Conservation (phyloP, 2,797 vertebrate species). For the Vireo griseus region DNA sequence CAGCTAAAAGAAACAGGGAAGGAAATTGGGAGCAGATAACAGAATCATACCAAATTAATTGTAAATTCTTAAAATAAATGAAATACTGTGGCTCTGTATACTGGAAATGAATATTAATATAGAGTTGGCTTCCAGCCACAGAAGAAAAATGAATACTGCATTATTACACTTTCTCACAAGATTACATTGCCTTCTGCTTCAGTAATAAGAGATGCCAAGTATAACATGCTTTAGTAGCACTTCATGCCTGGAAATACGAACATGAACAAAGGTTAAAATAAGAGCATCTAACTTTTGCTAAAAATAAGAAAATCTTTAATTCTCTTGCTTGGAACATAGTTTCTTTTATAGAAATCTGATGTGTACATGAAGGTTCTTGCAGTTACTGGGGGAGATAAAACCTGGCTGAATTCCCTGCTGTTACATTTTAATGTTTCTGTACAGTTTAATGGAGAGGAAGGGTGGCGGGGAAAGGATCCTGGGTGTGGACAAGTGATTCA, state of each 20-base stretch:
- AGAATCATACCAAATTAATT: slow-evolving; percentile 68
- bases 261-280: slow-evolving; percentile 58
- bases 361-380: slow-evolving; percentile 7
- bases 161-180: slow-evolving; percentile 59
- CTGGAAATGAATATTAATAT: slow-evolving; percentile 68
- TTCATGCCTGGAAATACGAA: slow-evolving; percentile 50
- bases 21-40: slow-evolving; percentile 67
- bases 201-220: slow-evolving; percentile 57
- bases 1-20: slow-evolving; percentile 62
- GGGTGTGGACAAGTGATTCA: slow-evolving; percentile 66
- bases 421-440: slow-evolving; percentile 60
- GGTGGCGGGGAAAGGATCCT: background rate
- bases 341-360: slow-evolving; percentile 6
- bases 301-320: slow-evolving; percentile 48
- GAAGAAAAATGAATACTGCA: slow-evolving; percentile 59
- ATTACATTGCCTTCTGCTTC: slow-evolving; percentile 62
- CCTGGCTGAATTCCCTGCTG: slow-evolving; percentile 57
- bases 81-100: slow-evolving; percentile 67
- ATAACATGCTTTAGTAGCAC: slow-evolving; percentile 53
- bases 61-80: slow-evolving; percentile 73
- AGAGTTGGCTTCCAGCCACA: slow-evolving; percentile 64
- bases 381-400: background rate
- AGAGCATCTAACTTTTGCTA: slow-evolving; percentile 58
- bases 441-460: slow-evolving; percentile 5
- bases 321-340: background rate